Evolutionary conservation across 2,888 invertebrate species (phyloP).

Genomic region (Aleiodes leptofemur): DNA sequence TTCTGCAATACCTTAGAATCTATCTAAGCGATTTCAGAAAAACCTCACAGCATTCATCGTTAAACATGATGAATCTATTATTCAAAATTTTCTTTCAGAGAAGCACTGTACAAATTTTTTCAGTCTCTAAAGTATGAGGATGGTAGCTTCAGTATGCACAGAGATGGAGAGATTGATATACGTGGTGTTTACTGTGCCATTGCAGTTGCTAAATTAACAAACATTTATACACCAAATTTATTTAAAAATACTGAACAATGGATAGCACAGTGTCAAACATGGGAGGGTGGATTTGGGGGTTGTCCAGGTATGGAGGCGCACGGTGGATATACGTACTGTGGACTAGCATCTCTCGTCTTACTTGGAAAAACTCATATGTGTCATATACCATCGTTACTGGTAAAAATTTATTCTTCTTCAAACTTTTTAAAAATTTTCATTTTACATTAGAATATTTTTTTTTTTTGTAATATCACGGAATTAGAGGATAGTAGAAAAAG

Average conservation of each 20-base stretch:
- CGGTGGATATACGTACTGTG: slow-evolving; percentile 99
- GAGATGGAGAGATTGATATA: slow-evolving; percentile 94
- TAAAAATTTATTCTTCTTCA: slow-evolving; percentile 64
- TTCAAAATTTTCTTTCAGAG: slow-evolving; percentile 72
- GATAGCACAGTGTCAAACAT: slow-evolving; percentile 96
- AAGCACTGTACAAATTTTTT: slow-evolving; percentile 86
- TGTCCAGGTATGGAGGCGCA: slow-evolving; percentile 97
- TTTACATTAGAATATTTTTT: not conserved
- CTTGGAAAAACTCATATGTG: slow-evolving; percentile 86
- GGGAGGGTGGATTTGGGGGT: slow-evolving; percentile 98
- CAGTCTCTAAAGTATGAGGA: slow-evolving; percentile 86
- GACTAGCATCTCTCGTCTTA: slow-evolving; percentile 91
- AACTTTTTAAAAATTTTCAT: not conserved
- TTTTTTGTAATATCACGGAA: not conserved
- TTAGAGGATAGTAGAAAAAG: not conserved
- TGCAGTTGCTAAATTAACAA: slow-evolving; percentile 91
- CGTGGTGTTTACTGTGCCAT: slow-evolving; percentile 98
- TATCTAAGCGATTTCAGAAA: too few species aligned
- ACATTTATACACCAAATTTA: slow-evolving; percentile 84
- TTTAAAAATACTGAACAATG: slow-evolving; percentile 93
- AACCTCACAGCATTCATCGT: not conserved
- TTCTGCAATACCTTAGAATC: too few species aligned
- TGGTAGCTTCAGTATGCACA: slow-evolving; percentile 95
- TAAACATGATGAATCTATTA: slow-evolving; percentile 3
- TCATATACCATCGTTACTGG: slow-evolving; percentile 85